Evolutionary conservation across 64 coral and sea anemone species (phyloP), one percentile per base, ranked within the genome.

Genomic region (Montipora foliosa): DNA sequence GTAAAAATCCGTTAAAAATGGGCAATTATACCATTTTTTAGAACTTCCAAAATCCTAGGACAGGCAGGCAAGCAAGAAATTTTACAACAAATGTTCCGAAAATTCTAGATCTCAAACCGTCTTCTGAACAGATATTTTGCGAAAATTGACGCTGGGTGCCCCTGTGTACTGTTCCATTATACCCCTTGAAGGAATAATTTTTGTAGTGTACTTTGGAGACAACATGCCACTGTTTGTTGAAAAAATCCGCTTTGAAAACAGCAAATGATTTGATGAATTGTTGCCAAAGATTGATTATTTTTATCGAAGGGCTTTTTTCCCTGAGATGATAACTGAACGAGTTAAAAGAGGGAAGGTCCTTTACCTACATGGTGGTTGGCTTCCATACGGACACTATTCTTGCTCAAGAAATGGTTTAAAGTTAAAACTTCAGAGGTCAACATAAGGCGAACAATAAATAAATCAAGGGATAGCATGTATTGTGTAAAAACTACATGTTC

Each of bases 301-400:
- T 16, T 79, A 79, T 79, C 1, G 44, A 78, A 78, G 21, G 70
- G 70, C 70, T 74, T 74, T 74, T 55, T 55, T 91, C 82, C 52
- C 52, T 7, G 52, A 55, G 52, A 14, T 64, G 14, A 8, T 64
- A 12, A 64, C 60, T 12, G 13, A 45, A 52, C 0, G 76, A 70
- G 89, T 91, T 17, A 11, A 81, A 51, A 61, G 89, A 69, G 89
- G 89, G 19, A 81, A 79, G 12, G 15, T 25, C 16, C 89, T 91
- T 21, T 91, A 81, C 62, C 76, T 49, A 49, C 89, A 91, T 91
- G 89, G 89, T 81, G 77, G 89, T 64, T 91, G 77, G 89, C 75
- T 75, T 75, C n/a, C 48, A 89, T 89, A 53, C 17, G 19, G 58
- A 82, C 74, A 47, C 6, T 76, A 76, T 45, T 76, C 74, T 44